Base-by-base conservation (phyloP, 2,113 vertebrate genomes). In the Ornithorhynchus anatinus region DNA sequence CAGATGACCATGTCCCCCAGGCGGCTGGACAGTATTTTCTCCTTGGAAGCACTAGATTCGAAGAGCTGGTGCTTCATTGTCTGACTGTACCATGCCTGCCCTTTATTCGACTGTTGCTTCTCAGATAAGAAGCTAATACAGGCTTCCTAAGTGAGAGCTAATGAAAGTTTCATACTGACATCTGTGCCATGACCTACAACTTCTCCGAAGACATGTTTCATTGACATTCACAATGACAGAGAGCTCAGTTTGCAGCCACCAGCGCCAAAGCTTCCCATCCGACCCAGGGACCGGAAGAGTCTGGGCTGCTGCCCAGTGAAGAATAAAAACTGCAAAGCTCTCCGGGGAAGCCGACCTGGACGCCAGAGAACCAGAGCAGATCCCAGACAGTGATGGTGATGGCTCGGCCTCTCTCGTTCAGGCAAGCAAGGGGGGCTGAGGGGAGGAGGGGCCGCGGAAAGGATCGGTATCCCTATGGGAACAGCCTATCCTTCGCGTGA, bases 171-270 rank as follows among this genome's bases (percentile, higher is more conserved):
- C 85, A 82, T 87, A 62, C 53, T 81, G 69, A 6, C 6, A 4
- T 74, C 74, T 82, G 82, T 77, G 65, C 77, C 63, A 77, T 77
- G 62, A 75, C 72, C 85, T 77, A 80, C 82, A 87, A 87, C 82
- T 72, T 31, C 65, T 27, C 22, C 58, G 61, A 72, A 87, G 77
- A 80, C 82, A 59, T 51, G 77, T 38, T 69, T 71, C 65, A 53
- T 59, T 7, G 59, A 52, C n/a, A 43, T 38, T 64, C 75, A 83
- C 82, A 85, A 69, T 76, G 72, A 51, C 47, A 50, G 65, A 50
- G 51, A 43, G 62, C 80, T 72, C 45, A 76, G 43, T 56, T 70
- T 62, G 64, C 59, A 8, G 71, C 61, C 69, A 32, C 51, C 51
- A 40, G 44, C n/a, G 75, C 75, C 70, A 84, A 80, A 68, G 63